phyloP scores from a whole-genome alignment of 2,797 vertebrate species.

The Allobates femoralis region DNA sequence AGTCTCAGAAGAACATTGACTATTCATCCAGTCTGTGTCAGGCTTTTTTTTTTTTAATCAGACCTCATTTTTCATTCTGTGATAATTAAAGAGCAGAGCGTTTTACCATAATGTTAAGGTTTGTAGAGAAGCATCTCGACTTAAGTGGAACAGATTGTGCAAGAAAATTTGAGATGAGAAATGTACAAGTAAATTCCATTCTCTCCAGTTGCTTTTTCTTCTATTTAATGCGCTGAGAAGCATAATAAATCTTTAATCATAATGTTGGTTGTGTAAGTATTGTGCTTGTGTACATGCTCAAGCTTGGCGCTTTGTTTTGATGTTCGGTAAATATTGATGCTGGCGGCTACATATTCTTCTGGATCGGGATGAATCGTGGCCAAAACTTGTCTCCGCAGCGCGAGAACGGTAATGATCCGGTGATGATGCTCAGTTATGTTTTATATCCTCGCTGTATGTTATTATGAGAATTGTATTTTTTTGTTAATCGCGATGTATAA shows the following conservation, averaged over 20 bases:
- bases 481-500: background rate
- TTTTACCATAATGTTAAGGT: constrained; percentile 56
- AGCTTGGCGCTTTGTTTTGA: constrained; percentile 1
- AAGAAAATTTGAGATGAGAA: constrained; percentile 49
- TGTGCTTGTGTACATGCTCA: constrained; percentile 33
- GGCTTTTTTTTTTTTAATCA: constrained; percentile 21
- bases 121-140: constrained; percentile 50
- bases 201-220: constrained; percentile 8
- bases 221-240: constrained; percentile 13
- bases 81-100: constrained; percentile 57
- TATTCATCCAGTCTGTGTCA: constrained; percentile 55
- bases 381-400: background rate
- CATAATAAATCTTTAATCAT: constrained; percentile 31
- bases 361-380: background rate
- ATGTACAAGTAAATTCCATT: constrained; percentile 39
- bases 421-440: background rate
- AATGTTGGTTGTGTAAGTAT: constrained; percentile 10
- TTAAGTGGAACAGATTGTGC: constrained; percentile 55
- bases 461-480: background rate
- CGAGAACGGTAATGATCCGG: background rate
- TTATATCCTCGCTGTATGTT: background rate
- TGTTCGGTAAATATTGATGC: constrained; percentile 37
- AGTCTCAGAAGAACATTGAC: constrained; percentile 48
- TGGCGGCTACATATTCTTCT: constrained; percentile 25
- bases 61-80: constrained; percentile 56